phyloP scores from a whole-genome alignment of 2,113 vertebrate species.

The Nibea coibor region DNA sequence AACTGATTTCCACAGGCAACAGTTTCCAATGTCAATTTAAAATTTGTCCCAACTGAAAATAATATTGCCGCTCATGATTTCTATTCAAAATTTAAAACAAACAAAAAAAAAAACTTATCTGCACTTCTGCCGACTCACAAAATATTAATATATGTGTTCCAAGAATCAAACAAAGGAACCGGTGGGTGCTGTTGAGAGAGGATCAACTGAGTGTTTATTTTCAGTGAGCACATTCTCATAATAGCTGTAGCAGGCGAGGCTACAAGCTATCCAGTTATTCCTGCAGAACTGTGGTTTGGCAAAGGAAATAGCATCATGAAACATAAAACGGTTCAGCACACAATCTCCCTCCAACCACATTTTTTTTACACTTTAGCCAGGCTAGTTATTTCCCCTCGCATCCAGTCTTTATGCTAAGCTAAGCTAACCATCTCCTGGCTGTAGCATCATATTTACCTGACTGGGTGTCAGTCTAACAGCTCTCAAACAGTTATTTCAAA shows the following conservation, averaged over 20 bases:
- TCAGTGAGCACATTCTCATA: conserved; percentile 14
- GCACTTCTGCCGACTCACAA: neutral
- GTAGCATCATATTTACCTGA: neutral
- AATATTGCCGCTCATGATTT: neutral
- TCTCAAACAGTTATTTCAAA: neutral
- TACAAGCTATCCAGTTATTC: neutral
- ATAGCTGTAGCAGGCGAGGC: neutral
- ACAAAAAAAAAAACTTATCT: neutral
- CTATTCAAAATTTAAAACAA: too few species aligned
- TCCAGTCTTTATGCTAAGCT: conserved; percentile 8
- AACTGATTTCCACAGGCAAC: neutral
- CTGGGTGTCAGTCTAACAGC: neutral
- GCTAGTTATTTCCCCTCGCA: neutral
- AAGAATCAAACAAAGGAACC: conserved; percentile 32
- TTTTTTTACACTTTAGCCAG: neutral
- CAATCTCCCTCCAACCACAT: neutral
- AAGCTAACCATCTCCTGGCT: neutral
- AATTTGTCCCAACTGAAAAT: neutral
- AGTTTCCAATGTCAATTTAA: neutral
- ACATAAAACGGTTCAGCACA: neutral
- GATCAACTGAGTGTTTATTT: conserved; percentile 33
- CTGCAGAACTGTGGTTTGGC: neutral
- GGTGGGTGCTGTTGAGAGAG: neutral
- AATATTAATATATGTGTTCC: neutral
- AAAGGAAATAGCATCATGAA: neutral